These are phyloP conservation scores for Eupeodes luniger DNA, from an alignment of 2,888 invertebrate species.

Conservation along the genomic window DNA sequence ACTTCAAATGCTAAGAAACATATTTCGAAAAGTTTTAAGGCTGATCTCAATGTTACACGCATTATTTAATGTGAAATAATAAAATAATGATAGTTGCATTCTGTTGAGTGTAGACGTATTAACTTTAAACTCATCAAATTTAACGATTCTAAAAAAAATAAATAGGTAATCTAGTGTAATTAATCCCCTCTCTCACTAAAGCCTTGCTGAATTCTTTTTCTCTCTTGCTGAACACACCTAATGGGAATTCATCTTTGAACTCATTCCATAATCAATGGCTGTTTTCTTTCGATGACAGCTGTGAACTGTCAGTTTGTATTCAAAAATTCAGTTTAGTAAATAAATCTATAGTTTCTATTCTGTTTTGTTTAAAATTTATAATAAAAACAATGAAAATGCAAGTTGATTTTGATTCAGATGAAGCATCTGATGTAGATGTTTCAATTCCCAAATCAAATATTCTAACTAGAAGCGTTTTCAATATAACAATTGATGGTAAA, in stretches of 20 bases:
- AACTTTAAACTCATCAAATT: no score
- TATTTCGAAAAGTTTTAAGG: no score
- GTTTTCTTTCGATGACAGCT: neutral
- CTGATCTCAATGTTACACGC: no score
- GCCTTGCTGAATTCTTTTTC: no score
- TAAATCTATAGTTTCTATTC: neutral
- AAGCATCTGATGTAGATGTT: constrained; percentile 67
- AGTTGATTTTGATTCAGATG: constrained; percentile 77
- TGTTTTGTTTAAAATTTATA: neutral
- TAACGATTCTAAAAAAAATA: no score
- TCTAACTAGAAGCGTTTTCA: constrained; percentile 77
- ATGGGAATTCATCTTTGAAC: neutral
- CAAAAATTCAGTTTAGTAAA: constrained; percentile 10
- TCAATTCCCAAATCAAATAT: constrained; percentile 45
- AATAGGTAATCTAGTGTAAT: no score
- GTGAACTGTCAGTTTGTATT: constrained; percentile 27
- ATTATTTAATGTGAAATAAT: no score
- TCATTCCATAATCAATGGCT: neutral
- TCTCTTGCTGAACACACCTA: no score
- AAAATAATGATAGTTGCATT: no score
- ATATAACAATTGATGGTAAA: constrained; percentile 78
- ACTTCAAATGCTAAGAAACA: no score
- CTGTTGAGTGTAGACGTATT: no score
- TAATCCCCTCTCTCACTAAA: no score
- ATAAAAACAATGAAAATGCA: constrained; percentile 38